Evolutionary conservation across 2,888 invertebrate species (phyloP).

Genomic region (Erebia epiphron): DNA sequence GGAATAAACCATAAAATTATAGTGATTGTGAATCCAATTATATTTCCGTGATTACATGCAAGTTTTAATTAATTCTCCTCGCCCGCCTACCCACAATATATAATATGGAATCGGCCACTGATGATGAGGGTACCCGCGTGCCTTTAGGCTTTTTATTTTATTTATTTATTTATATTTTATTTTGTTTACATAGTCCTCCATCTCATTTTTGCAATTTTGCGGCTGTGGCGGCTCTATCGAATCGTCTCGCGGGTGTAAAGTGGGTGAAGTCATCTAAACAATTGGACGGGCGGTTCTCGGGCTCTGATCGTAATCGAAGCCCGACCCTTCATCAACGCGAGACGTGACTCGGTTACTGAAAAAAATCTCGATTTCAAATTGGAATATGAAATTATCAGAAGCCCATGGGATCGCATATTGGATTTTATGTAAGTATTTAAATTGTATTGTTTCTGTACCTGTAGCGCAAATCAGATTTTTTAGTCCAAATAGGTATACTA

Average conservation of each 20-base stretch:
- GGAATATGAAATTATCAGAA: constrained; percentile 21
- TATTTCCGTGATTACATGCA: too few relatives aligned
- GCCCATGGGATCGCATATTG: constrained; percentile 7
- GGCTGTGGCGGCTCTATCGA: neutral
- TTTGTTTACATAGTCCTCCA: too few relatives aligned
- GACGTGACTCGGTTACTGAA: constrained; percentile 24
- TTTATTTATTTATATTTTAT: too few relatives aligned
- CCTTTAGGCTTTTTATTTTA: too few relatives aligned
- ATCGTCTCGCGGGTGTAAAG: neutral
- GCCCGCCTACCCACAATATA: too few relatives aligned
- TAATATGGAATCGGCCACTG: too few relatives aligned
- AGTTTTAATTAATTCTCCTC: too few relatives aligned
- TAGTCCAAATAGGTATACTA: neutral
- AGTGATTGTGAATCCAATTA: too few relatives aligned
- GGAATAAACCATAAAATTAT: too few relatives aligned
- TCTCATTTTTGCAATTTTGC: neutral
- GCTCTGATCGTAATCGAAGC: constrained; percentile 16
- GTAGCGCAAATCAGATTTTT: neutral
- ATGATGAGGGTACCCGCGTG: too few relatives aligned
- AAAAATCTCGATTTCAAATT: constrained; percentile 18
- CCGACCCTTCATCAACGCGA: constrained; percentile 22
- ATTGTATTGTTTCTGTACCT: neutral
- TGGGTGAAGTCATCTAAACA: constrained; percentile 5
- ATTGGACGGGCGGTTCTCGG: constrained; percentile 9
- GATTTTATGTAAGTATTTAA: constrained; percentile 4